Percentiles rank a stretch among this genome's conserved stretches.
Conservation (phyloP, 2,888 invertebrate species). For the Luffia ferchaultella region DNA sequence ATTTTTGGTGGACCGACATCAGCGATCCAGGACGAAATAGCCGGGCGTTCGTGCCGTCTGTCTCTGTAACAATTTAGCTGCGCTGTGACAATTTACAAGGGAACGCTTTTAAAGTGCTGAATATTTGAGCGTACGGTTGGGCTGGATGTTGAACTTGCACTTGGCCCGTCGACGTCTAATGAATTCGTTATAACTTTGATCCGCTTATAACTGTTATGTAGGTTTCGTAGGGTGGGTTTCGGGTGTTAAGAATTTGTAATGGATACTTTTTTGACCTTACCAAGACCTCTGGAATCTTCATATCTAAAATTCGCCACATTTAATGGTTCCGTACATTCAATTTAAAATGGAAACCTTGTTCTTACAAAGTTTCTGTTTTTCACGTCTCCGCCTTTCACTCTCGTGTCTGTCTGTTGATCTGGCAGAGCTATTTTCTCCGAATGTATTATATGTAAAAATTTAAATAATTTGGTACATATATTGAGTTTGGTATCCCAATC, state of each 20-base stretch:
- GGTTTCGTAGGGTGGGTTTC: background rate
- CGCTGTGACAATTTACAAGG: conserved; percentile 9
- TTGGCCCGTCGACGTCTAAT: background rate
- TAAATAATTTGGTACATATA: no score
- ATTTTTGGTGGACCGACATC: background rate
- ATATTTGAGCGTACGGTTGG: conserved; percentile 9
- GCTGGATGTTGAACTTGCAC: conserved; percentile 4
- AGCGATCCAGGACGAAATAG: background rate
- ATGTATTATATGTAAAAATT: no score
- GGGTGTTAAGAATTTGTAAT: background rate
- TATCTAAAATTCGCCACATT: no score
- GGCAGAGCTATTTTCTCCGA: no score
- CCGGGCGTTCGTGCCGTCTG: background rate
- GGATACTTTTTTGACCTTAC: no score
- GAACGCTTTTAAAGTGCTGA: conserved; percentile 12
- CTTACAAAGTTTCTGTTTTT: no score
- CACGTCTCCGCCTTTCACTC: no score
- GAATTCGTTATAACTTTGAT: background rate
- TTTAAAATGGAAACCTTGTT: no score
- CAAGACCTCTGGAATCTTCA: no score
- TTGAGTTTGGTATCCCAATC: no score
- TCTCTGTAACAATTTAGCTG: conserved; percentile 3
- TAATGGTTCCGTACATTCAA: no score
- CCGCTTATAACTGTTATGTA: background rate
- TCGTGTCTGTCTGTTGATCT: no score